Percentiles rank a stretch among this genome's conserved stretches.
phyloP scores from a whole-genome alignment of 2,888 invertebrate genomes.

The Zygaena filipendulae region DNA sequence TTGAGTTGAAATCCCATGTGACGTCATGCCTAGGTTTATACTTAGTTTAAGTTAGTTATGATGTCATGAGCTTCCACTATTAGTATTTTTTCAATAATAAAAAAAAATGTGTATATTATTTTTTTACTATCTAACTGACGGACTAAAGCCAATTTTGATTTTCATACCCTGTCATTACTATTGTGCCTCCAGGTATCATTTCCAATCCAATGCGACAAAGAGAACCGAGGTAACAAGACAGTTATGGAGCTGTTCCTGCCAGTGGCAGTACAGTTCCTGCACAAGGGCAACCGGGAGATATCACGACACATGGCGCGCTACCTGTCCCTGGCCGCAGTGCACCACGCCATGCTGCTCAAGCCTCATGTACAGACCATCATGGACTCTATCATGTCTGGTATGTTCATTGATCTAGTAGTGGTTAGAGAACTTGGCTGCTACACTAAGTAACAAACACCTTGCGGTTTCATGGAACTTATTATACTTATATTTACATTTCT shows the following conservation, averaged over 20 bases:
- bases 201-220: constrained; percentile 52
- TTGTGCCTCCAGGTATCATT: constrained; percentile 43
- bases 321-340: constrained; percentile 90
- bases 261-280: constrained; percentile 90
- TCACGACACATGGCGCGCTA: constrained; percentile 92
- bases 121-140: too few species aligned
- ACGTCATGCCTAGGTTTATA: too few species aligned
- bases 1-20: too few species aligned
- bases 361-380: constrained; percentile 91
- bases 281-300: constrained; percentile 90
- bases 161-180: background rate
- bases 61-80: too few species aligned
- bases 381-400: constrained; percentile 90
- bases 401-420: too few species aligned
- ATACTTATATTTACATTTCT: too few species aligned
- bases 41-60: too few species aligned
- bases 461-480: too few species aligned
- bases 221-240: constrained; percentile 71
- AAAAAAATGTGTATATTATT: too few species aligned
- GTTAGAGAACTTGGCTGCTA: constrained; percentile 9
- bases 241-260: constrained; percentile 88
- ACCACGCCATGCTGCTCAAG: constrained; percentile 86
- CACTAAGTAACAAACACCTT: too few species aligned
- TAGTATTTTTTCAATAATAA: constrained; percentile 1
- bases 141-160: too few species aligned